These are phyloP conservation scores for Phalloptychus januarius DNA, from an alignment of 2,797 vertebrate species.

Conservation along the genomic window DNA sequence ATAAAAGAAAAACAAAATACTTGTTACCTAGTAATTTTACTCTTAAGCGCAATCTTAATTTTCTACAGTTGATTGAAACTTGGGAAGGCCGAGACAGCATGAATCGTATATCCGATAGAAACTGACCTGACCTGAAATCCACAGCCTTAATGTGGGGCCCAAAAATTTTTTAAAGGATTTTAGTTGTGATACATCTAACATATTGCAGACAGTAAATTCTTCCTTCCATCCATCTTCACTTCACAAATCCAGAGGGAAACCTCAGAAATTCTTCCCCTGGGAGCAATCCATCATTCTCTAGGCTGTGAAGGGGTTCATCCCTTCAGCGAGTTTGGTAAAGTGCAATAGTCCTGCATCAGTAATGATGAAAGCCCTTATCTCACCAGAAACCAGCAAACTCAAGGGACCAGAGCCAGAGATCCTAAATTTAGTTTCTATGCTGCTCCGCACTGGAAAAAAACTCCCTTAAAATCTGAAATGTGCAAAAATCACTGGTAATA, in stretches of 20 bases:
- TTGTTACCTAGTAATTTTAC: not conserved
- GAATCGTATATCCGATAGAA: not conserved
- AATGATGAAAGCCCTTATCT: not conserved
- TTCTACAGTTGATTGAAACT: not conserved
- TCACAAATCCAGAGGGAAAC: not conserved
- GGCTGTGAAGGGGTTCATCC: no score
- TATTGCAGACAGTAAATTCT: not conserved
- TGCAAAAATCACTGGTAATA: not conserved
- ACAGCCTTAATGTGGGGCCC: not conserved
- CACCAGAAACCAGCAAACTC: not conserved
- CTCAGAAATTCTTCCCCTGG: no score
- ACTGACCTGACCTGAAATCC: not conserved
- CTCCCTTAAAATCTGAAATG: not conserved
- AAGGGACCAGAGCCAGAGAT: not conserved
- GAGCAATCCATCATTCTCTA: no score
- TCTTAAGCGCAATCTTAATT: not conserved
- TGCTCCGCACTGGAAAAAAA: not conserved
- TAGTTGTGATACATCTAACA: not conserved
- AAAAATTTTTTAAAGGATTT: not conserved
- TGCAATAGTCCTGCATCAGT: no score
- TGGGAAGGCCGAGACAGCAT: not conserved
- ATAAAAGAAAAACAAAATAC: not conserved
- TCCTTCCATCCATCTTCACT: not conserved
- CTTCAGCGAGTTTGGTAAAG: no score
- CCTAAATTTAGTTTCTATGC: not conserved